A percentile compares a stretch with the other conserved stretches of the same genome.
Evolutionary conservation across 2,113 vertebrate genomes (phyloP).

Genomic region (Craseonycteris thonglongyai): DNA sequence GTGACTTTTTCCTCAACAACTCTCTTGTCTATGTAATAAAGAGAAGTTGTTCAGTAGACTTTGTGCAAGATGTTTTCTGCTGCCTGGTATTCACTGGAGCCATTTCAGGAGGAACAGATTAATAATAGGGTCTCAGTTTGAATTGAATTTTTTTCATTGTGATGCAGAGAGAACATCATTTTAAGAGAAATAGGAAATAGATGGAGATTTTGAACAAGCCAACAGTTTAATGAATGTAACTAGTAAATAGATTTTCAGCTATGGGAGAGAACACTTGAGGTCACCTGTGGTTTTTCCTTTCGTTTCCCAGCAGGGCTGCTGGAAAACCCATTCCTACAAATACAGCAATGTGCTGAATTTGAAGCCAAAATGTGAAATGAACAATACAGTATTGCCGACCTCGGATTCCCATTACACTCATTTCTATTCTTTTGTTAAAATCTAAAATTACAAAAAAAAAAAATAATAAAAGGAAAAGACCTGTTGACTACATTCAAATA

Average conservation of each 20-base stretch:
- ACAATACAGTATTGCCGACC: neutral
- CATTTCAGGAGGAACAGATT: constrained; percentile 8
- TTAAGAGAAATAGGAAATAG: neutral
- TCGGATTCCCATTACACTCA: neutral
- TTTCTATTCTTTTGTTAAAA: neutral
- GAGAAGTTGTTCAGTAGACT: neutral
- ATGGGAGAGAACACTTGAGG: neutral
- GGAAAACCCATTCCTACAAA: neutral
- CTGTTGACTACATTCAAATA: neutral
- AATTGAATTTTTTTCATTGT: neutral
- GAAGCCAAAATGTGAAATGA: neutral
- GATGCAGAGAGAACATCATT: neutral
- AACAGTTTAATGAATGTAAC: constrained; percentile 7
- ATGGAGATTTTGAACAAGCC: neutral
- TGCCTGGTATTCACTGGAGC: neutral
- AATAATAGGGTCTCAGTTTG: neutral
- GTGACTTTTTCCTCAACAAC: neutral
- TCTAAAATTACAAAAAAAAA: neutral
- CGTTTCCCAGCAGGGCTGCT: neutral
- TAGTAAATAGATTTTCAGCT: neutral
- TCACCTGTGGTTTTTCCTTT: neutral
- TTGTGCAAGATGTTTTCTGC: neutral
- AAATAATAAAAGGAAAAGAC: neutral
- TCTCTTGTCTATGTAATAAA: neutral
- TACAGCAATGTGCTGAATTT: neutral